phyloP scores from a whole-genome alignment of 2,888 invertebrate genomes.

The Nephrocerus scutellatus region DNA sequence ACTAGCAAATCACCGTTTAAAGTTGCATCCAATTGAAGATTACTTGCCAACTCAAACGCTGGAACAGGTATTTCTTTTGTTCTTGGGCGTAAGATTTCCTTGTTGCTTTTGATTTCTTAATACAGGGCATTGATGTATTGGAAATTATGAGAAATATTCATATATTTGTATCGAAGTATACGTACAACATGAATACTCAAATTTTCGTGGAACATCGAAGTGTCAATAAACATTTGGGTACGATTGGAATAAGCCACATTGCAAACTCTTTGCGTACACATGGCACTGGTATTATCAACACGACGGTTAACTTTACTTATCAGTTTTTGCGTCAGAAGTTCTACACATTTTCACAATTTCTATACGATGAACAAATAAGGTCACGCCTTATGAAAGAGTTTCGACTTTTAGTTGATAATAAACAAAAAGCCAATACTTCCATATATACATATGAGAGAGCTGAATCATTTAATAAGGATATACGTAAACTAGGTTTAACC shows the following conservation, averaged over 20 bases:
- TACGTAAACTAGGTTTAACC: slow-evolving; percentile 76
- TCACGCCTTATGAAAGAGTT: slow-evolving; percentile 86
- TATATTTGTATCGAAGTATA: slow-evolving; percentile 85
- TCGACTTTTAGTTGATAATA: slow-evolving; percentile 66
- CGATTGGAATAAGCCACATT: slow-evolving; percentile 89
- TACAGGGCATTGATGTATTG: slow-evolving; percentile 81
- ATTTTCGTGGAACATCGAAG: slow-evolving; percentile 89
- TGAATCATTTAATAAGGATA: slow-evolving; percentile 87
- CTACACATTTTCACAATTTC: slow-evolving; percentile 90
- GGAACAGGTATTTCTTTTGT: slow-evolving; percentile 60
- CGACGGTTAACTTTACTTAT: slow-evolving; percentile 87
- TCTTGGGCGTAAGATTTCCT: background rate
- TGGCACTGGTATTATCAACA: slow-evolving; percentile 93
- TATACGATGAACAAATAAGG: slow-evolving; percentile 97
- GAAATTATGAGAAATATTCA: slow-evolving; percentile 97
- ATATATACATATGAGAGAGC: slow-evolving; percentile 69
- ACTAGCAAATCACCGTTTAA: slow-evolving; percentile 78
- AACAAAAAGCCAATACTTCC: slow-evolving; percentile 30
- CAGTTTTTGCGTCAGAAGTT: slow-evolving; percentile 92
- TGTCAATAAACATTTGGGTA: slow-evolving; percentile 88
- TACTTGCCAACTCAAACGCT: slow-evolving; percentile 92
- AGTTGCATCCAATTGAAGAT: slow-evolving; percentile 77
- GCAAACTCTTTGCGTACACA: slow-evolving; percentile 96
- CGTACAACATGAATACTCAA: slow-evolving; percentile 94
- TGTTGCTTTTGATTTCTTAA: background rate